Evolutionary conservation across 2,888 invertebrate species (phyloP).

Genomic region (Odontomyia ornata): DNA sequence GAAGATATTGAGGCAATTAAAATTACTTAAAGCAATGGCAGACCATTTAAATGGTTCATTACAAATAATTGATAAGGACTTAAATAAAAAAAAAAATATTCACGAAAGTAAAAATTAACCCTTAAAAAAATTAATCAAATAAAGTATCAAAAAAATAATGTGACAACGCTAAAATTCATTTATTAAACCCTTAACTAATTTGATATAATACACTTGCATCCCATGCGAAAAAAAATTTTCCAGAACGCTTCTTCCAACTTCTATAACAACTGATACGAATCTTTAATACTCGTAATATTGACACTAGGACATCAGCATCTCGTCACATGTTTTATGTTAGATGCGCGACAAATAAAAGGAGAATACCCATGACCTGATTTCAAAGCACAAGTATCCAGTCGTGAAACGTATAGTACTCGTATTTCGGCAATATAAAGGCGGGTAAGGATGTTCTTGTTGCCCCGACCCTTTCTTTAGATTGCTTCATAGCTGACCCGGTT

Average conservation of each 20-base stretch:
- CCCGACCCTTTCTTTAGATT: neutral
- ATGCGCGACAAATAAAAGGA: neutral
- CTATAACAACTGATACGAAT: neutral
- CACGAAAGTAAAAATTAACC: too few species aligned
- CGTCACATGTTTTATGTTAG: neutral
- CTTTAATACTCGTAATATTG: neutral
- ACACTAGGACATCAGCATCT: neutral
- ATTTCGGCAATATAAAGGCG: neutral
- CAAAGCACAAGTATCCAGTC: neutral
- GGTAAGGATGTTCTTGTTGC: neutral
- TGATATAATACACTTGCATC: too few species aligned
- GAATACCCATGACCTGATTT: neutral
- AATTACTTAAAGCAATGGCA: too few species aligned
- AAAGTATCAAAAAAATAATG: too few species aligned
- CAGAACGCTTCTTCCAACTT: neutral
- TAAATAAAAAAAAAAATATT: too few species aligned
- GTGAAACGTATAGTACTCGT: too few species aligned
- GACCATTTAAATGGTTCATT: too few species aligned
- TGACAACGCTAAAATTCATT: too few species aligned
- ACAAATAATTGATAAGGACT: too few species aligned
- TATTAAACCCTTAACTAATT: too few species aligned
- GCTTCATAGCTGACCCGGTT: slow-evolving; percentile 4
- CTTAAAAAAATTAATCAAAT: too few species aligned
- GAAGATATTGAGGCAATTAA: too few species aligned
- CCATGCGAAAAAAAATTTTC: neutral